phyloP scores from a whole-genome alignment of 2,888 invertebrate genomes.

The Leucophenga montana region DNA sequence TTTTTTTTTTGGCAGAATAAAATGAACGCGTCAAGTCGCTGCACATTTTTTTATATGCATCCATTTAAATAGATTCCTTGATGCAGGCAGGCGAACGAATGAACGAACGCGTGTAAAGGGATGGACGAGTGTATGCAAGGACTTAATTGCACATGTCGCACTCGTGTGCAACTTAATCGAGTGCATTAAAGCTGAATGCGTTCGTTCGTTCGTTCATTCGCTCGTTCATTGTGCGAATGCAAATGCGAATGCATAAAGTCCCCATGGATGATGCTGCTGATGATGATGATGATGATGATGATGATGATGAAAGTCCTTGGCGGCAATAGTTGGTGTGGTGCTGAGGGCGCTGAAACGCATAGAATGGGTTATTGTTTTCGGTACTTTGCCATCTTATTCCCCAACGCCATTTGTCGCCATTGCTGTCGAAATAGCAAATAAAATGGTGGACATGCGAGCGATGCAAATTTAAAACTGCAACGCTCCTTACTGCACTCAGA shows the following conservation, averaged over 20 bases:
- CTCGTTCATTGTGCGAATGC: background rate
- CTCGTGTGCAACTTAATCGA: constrained; percentile 17
- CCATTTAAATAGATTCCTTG: background rate
- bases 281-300: no score
- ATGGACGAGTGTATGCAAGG: constrained; percentile 29
- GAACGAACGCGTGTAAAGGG: no score
- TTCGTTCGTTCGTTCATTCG: background rate
- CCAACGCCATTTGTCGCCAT: background rate
- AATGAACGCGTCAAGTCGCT: constrained; percentile 20
- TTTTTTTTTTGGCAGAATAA: background rate
- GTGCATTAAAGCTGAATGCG: constrained; percentile 17
- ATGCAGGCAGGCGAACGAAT: background rate
- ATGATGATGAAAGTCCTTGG: no score
- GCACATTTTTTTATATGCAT: no score
- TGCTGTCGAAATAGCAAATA: constrained; percentile 18
- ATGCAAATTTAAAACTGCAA: constrained; percentile 11
- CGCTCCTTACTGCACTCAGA: background rate
- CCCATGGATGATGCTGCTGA: no score
- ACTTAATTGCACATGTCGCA: constrained; percentile 12
- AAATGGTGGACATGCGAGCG: constrained; percentile 25
- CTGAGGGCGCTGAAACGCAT: background rate
- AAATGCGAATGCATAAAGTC: background rate
- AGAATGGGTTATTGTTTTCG: background rate
- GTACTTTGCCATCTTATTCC: background rate
- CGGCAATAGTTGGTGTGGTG: no score